Evolutionary conservation across 1,140 invertebrate species (phyloP), one percentile per base, ranked within the genome.

Genomic region (Chelonus insularis): DNA sequence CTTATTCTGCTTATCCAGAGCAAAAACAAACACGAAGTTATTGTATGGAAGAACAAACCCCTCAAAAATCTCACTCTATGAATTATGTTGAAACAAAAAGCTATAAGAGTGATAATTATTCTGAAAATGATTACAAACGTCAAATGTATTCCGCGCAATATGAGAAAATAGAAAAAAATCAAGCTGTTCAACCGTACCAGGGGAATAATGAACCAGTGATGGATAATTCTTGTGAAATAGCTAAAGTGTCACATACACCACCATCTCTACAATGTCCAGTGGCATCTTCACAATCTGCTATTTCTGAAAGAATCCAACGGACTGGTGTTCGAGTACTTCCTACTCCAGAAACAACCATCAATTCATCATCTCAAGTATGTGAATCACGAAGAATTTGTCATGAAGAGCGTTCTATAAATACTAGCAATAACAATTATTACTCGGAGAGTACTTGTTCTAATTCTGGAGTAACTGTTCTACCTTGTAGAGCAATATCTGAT

Each of bases 301-400:
- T 68, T 14, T 69, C 72, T 9, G 69, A 74, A 14, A 70, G 66
- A 37, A 71, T 77, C 43, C 67, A 62, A 25, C 68, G 18, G 39
- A 72, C 66, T 1, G 76, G 65, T 16, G 68, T 65, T 2, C 56
- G 68, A 21, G 75, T 72, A 37, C 68, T 66, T 34, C 72, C 64
- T 21, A 77, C 74, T 9, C 54, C 60, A 36, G 2, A 34, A 18
- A n/a, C 12, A 7, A 48, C 52, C 1, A 20, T 47, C 4, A 57
- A 56, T 67, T 41, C 66, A 68, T 55, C 36, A n/a, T 47, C 67
- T 11, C 65, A 59, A 20, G 34, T 57, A 37, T 54, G 34, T 48
- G 77, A 80, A 25, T 77, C 79, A 1, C 69, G 72, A n/a, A 69
- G 76, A 51, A 71, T 78, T 1, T 69, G 69, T 32, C 76, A 80